Evolutionary conservation across 2,113 vertebrate genomes (phyloP), one percentile per base, ranked within the genome.

Genomic region (Corythornis cristatus): DNA sequence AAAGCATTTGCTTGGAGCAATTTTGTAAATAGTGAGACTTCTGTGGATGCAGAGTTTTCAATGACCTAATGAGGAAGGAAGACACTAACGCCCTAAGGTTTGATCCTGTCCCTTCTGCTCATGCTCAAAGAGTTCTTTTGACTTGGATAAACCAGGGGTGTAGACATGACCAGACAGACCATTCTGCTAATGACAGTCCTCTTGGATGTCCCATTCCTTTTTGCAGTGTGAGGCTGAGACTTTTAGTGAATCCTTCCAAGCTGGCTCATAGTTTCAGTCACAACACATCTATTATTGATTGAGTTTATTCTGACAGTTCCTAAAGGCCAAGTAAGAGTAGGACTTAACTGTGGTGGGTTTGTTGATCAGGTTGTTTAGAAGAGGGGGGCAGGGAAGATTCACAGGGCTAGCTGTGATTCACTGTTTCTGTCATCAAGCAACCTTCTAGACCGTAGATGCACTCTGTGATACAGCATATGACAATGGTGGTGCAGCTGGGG

Each of bases 261-360:
- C 72, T 94, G 60, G 51, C 80, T 94, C 80, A 62, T 70, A 53
- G 66, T 84, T 79, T 93, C 83, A 80, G 79, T 92, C 90, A 88
- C 85, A 95, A 83, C 3, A 5, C 56, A 80, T 80, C 67, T n/a
- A 50, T 92, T 80, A 83, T 77, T 92, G 56, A 61, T 51, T 50
- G 56, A 86, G 65, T 83, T 94, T 86, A 66, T 88, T 54, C 43
- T 77, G 86, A 66, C 23, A 42, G 31, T 54, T 86, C 42, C 42
- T 58, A 31, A 33, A 53, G 68, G 86, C 21, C 33, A 70, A 48
- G 35, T 60, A 57, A 50, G 40, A 70, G 9, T 15, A 58, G 51
- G 31, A 15, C 64, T 77, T 51, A 68, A 72, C 80, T 77, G 42
- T 0, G 3, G 80, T 28, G 51, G 46, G 31, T 40, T 51, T 25